Base-by-base conservation (phyloP, 2,797 vertebrate species). In the Eulemur rubriventer region DNA sequence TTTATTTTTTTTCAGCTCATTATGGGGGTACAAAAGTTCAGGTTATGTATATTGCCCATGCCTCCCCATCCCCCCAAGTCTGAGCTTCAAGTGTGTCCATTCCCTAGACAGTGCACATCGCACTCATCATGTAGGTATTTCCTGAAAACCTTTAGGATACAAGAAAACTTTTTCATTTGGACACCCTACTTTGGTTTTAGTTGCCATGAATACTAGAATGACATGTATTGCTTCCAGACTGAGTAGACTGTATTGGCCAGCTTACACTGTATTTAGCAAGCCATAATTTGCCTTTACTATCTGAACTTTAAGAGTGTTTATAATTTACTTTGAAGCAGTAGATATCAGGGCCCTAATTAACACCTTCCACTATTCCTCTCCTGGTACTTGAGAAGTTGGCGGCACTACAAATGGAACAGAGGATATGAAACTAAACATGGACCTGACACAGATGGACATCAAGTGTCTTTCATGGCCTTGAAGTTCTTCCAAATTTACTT, bases 261-360 rank as follows among this genome's bases (percentile, higher is more conserved):
- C 12, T 76, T 83, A 63, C 5, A 38, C 12, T 89, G 7, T 87
- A 57, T 16, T 80, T 92, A 41, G 83, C 43, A 33, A 72, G 41
- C 38, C 67, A 22, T 89, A 43, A 89, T 87, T 87, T 95, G 30
- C 81, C 26, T 96, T 90, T 78, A 35, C 14, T 94, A 11, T 87
- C 26, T 85, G 41, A 86, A 38, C 26, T 38, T 95, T 61, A 85
- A 59, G n/a, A 81, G 26, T 95, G 30, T 93, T 95, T 43, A 46
- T 79, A 73, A 70, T 85, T 94, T 95, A 91, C 65, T 92, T 88
- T 5, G 3, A 92, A 85, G 43, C 43, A 90, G 26, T 41, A 67
- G 85, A 88, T 89, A 94, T 67, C 48, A 81, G 52, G 57, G 81
- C 78, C 73, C 84, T 95, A 94, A 96, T 96, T 96, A 97, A 95